Conservation (phyloP, 2,113 vertebrate species). For the Laterallus jamaicensis region DNA sequence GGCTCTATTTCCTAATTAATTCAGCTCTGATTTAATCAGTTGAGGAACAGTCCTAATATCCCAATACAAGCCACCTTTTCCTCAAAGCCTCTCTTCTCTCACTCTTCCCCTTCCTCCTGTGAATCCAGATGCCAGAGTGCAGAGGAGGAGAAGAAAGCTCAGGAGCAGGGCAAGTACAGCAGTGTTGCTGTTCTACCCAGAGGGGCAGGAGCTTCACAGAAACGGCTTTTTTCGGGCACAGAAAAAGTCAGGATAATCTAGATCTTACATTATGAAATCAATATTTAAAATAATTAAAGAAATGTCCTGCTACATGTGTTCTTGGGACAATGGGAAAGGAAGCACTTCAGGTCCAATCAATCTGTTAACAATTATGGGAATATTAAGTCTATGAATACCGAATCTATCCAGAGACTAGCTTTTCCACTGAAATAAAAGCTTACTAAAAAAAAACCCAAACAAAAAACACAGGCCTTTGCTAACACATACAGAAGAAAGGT, state of each 20-base stretch:
- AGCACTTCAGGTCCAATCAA: not conserved
- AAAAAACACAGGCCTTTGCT: not conserved
- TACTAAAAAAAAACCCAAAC: too few relatives aligned
- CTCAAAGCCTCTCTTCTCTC: not conserved
- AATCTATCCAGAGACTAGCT: not conserved
- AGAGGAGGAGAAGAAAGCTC: not conserved
- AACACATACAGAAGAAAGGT: not conserved
- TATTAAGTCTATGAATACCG: not conserved
- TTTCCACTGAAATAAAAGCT: not conserved
- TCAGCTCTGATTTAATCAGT: not conserved
- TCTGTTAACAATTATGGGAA: not conserved
- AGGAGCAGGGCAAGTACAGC: accelerated
- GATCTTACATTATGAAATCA: not conserved
- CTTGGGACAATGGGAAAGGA: not conserved
- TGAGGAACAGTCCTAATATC: not conserved
- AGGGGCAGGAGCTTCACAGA: not conserved
- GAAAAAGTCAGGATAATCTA: not conserved
- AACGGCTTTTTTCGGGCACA: not conserved
- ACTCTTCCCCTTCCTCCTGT: not conserved
- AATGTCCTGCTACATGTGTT: accelerated
- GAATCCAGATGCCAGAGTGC: not conserved
- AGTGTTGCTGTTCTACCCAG: not conserved
- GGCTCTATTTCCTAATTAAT: not conserved
- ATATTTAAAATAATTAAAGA: not conserved
- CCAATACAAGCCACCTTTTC: not conserved